A percentile compares a stretch with the other conserved stretches of the same genome.
Evolutionary conservation across 2,888 invertebrate species (phyloP).

Genomic region (Pseudococcus jackbeardsleyi): DNA sequence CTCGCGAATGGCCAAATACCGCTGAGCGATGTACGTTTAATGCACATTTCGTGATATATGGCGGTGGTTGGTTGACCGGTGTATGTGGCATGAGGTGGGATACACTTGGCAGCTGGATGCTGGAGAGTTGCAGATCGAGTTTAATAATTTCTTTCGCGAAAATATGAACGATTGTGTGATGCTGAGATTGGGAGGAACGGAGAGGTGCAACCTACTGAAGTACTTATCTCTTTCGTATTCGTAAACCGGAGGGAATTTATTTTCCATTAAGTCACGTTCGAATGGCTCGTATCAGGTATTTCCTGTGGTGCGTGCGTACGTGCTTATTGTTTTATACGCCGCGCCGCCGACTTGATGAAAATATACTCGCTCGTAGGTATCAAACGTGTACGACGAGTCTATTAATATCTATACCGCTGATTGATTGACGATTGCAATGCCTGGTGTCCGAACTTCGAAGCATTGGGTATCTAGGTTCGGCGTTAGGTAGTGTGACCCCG

Average conservation of each 20-base stretch:
- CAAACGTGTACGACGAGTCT: not conserved
- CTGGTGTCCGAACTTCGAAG: not conserved
- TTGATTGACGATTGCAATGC: not conserved
- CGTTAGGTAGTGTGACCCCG: not conserved
- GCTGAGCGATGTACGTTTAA: no score
- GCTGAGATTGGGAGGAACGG: not conserved
- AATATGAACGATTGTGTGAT: not conserved
- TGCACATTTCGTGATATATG: not conserved
- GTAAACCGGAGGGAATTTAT: not conserved
- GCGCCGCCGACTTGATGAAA: not conserved
- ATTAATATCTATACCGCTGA: not conserved
- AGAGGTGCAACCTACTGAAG: not conserved
- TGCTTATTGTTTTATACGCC: constrained; percentile 27
- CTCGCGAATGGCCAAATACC: no score
- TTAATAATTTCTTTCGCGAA: not conserved
- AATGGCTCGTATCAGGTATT: constrained; percentile 28
- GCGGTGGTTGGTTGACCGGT: not conserved
- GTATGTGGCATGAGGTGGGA: not conserved
- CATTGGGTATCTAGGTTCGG: not conserved
- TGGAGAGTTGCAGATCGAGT: not conserved
- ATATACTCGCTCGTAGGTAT: not conserved
- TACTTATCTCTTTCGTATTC: not conserved
- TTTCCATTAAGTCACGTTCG: constrained; percentile 39
- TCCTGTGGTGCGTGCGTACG: constrained; percentile 29
- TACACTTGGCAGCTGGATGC: not conserved